phyloP scores from a whole-genome alignment of 2,797 vertebrate species.

The Morelia viridis region DNA sequence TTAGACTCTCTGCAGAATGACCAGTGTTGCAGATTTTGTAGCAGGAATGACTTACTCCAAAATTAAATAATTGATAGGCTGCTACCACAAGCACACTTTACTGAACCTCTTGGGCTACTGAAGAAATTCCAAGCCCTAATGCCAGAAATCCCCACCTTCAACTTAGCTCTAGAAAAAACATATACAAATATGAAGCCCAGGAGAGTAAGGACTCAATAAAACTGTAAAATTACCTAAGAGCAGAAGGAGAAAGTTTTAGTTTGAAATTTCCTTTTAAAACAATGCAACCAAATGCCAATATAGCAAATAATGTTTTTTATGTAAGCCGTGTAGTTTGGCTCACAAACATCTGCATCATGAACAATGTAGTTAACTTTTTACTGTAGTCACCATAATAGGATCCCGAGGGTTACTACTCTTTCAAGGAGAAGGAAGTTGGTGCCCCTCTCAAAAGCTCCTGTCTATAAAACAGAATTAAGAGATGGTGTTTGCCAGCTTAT shows the following conservation, averaged over 20 bases:
- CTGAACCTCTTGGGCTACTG: not conserved
- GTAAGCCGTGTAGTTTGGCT: too few relatives aligned
- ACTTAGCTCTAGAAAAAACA: not conserved
- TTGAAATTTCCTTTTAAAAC: not conserved
- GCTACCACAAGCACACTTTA: not conserved
- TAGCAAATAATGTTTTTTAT: not conserved
- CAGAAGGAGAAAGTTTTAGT: not conserved
- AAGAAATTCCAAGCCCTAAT: not conserved
- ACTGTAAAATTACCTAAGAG: not conserved
- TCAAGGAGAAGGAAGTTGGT: not conserved
- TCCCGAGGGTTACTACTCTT: not conserved
- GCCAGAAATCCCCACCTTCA: not conserved
- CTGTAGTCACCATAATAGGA: not conserved
- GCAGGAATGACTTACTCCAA: too few relatives aligned
- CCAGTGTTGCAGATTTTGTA: not conserved
- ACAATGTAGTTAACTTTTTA: not conserved
- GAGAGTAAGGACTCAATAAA: not conserved
- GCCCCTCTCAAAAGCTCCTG: not conserved
- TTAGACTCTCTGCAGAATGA: not conserved
- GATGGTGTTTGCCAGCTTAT: not conserved
- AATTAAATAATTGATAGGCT: not conserved
- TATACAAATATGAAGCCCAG: not conserved
- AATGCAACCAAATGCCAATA: not conserved
- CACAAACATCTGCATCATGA: not conserved
- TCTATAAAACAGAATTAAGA: not conserved